A percentile compares a stretch with the other conserved stretches of the same genome.
phyloP scores from a whole-genome alignment of 2,797 vertebrate genomes.

The Hirundo rustica region DNA sequence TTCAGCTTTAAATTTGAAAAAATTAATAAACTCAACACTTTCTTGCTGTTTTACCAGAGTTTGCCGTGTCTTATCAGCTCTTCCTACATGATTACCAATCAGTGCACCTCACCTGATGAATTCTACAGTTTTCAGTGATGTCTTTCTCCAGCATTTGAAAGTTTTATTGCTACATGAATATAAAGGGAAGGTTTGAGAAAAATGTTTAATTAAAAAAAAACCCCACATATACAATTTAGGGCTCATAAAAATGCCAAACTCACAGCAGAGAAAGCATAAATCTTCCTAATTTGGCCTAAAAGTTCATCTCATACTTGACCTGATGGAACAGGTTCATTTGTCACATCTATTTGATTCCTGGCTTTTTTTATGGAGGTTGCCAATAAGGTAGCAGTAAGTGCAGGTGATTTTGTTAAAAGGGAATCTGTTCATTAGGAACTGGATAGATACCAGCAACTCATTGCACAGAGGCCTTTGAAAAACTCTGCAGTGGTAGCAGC shows the following conservation, averaged over 20 bases:
- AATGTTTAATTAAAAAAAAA: slow-evolving; percentile 2
- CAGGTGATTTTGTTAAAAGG: slow-evolving; percentile 27
- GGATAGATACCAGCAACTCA: slow-evolving; percentile 28
- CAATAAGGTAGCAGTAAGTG: not conserved
- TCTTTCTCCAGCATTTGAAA: not conserved
- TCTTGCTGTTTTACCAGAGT: not conserved
- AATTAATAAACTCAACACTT: not conserved
- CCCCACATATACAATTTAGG: not conserved
- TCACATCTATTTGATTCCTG: slow-evolving; percentile 5
- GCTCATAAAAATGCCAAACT: slow-evolving; percentile 22
- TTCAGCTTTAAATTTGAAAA: not conserved
- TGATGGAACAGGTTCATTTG: not conserved
- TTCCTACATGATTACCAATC: not conserved
- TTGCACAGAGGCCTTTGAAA: not conserved
- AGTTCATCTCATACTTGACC: slow-evolving; percentile 8
- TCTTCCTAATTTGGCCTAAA: not conserved
- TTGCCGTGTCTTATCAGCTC: not conserved
- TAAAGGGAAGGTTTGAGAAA: slow-evolving; percentile 25
- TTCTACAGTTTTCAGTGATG: not conserved
- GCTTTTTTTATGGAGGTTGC: not conserved
- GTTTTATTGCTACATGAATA: not conserved
- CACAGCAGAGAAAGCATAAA: not conserved
- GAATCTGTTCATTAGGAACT: slow-evolving; percentile 19
- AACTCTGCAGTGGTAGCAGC: not conserved
- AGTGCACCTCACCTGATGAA: not conserved